Evolutionary conservation across 2,797 vertebrate genomes (phyloP), one percentile per base, ranked within the genome.

Genomic region (Anableps anableps): DNA sequence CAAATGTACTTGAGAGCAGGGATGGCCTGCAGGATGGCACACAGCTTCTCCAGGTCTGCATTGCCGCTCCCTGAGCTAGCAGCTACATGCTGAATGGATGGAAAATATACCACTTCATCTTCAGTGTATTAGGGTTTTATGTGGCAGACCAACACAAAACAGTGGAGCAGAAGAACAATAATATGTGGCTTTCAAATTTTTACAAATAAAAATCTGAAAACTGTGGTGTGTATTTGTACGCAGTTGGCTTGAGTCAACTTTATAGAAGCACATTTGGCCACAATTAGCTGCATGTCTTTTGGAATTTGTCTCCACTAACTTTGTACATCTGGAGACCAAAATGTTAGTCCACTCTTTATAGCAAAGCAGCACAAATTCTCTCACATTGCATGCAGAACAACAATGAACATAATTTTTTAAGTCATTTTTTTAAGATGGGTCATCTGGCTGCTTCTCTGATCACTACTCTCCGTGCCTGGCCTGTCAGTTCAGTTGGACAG

Each of bases 1-100:
- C 99, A 99, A 89, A 99, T 99, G 91, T 97, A 99, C 88, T 93
- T 97, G 81, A 99, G 92, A 83, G 93, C 93, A 0, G 99, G 98
- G 79, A 99, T 93, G 5, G 97, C 97, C 78, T 97, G 95, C 84
- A 99, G 72, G 90, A 99, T 96, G 84, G 89, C 93, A 83, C 93
- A 96, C 87, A 99, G 95, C 88, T 95, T 98, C 81, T 99, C 98
- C 90, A 99, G 94, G 84, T 99, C 99, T 0, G 94, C 93, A 83
- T 88, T 91, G 53, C 97, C 92, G 1, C 97, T 99, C 88, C 99
- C 98, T 0, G 98, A 98, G 88, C 99, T 99, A 84, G 96, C 97
- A 0, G 99, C 99, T 60, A 99, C 50, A 5, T 99, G 96, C 99
- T 99, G 80, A 1, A 41, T 26, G 72, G 68, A 81, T 16, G 6